Percentiles rank a stretch among this genome's conserved stretches.
These are phyloP conservation scores for Catamblyrhynchus diadema DNA, from an alignment of 2,797 vertebrate species.

Conservation along the genomic window DNA sequence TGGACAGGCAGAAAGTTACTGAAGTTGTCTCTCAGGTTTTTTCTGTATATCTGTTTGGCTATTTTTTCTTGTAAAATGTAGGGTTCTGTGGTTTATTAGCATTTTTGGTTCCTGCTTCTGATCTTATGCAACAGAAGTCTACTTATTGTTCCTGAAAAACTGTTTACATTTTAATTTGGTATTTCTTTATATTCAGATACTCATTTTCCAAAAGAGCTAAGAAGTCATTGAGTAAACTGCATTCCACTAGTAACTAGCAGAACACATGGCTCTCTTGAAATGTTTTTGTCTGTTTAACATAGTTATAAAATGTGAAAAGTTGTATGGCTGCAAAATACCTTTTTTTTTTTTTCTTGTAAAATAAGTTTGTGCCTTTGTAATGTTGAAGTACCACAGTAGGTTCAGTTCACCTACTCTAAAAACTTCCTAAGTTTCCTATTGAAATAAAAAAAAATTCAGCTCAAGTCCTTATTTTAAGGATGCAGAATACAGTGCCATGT, in stretches of 20 bases:
- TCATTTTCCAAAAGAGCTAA: background rate
- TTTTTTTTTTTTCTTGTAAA: background rate
- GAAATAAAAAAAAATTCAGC: background rate
- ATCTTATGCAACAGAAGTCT: background rate
- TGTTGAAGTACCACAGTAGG: background rate
- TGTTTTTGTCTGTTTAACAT: background rate
- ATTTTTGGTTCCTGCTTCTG: background rate
- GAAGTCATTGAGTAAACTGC: background rate
- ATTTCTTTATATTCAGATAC: background rate
- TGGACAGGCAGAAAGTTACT: background rate
- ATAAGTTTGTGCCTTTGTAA: background rate
- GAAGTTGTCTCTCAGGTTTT: background rate
- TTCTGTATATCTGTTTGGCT: background rate
- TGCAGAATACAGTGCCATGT: background rate
- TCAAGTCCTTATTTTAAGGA: conserved; percentile 2
- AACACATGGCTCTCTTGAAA: conserved; percentile 28
- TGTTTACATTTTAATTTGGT: background rate
- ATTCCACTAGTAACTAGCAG: background rate
- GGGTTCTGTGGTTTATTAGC: background rate
- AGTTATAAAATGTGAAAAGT: background rate
- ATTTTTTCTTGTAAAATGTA: background rate
- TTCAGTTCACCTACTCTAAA: background rate
- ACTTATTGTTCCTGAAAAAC: background rate
- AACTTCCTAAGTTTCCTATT: background rate
- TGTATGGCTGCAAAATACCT: background rate